Conservation (phyloP, 2,888 invertebrate genomes). For the Dryobota labecula region DNA sequence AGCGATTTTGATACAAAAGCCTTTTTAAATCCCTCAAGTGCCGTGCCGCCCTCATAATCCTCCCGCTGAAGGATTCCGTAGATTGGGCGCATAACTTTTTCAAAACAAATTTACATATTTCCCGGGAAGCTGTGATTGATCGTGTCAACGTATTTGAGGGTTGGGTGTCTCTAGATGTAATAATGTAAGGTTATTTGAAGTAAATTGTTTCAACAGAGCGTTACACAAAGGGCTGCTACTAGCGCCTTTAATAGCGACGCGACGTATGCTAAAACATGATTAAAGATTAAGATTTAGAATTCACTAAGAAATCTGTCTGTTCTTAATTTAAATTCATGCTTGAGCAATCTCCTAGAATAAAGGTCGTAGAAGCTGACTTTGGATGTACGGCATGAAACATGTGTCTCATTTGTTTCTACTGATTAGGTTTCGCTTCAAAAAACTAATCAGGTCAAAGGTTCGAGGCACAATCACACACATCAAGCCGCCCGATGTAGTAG, state of each 20-base stretch:
- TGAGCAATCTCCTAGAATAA: neutral
- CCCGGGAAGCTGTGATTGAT: constrained; percentile 75
- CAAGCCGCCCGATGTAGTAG: neutral
- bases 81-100: constrained; percentile 82
- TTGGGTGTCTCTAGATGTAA: constrained; percentile 33
- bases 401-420: constrained; percentile 8
- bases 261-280: no score
- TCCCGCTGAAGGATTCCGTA: constrained; percentile 71
- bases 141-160: constrained; percentile 66
- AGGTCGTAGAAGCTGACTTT: neutral
- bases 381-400: neutral
- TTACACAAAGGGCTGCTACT: no score
- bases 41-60: constrained; percentile 73
- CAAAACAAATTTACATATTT: constrained; percentile 85
- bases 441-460: constrained; percentile 38
- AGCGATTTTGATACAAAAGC: constrained; percentile 74
- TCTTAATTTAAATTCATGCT: neutral
- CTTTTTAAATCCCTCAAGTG: constrained; percentile 76
- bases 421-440: no score
- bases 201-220: neutral
- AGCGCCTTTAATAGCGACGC: no score
- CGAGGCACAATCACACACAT: constrained; percentile 19
- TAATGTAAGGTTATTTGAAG: constrained; percentile 1
- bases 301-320: neutral
- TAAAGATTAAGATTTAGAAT: neutral